A percentile compares a stretch with the other conserved stretches of the same genome.
Conservation (phyloP, 2,113 vertebrate genomes). For the Elephantulus edwardii region DNA sequence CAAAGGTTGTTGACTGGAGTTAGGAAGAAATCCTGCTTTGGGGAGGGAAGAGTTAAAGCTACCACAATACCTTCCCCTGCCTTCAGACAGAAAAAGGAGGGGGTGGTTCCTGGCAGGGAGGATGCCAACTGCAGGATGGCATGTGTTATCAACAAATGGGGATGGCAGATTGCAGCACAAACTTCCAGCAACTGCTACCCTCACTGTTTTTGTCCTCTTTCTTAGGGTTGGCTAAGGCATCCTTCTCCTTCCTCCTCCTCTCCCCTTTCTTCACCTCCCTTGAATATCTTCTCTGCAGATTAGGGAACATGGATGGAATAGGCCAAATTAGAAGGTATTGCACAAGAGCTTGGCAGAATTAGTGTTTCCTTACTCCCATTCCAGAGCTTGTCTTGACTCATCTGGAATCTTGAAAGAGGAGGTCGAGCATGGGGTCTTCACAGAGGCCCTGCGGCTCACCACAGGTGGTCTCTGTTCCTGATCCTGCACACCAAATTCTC, state of each 20-base stretch:
- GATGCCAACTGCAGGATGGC: constrained; percentile 74
- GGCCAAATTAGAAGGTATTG: neutral
- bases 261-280: neutral
- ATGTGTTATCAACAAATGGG: constrained; percentile 36
- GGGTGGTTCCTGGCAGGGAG: constrained; percentile 52
- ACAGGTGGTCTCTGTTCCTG: neutral
- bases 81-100: constrained; percentile 49
- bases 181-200: constrained; percentile 26
- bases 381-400: neutral
- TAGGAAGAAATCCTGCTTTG: neutral
- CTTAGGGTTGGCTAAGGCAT: neutral
- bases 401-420: neutral
- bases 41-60: constrained; percentile 45
- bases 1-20: neutral
- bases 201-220: neutral
- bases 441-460: neutral
- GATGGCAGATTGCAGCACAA: constrained; percentile 54
- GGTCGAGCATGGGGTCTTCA: neutral
- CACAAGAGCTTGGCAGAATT: neutral
- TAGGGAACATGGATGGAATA: neutral
- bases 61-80: neutral
- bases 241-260: neutral
- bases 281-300: neutral
- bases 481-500: no score
- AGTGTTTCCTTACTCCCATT: neutral